Evolutionary conservation across 2,797 vertebrate genomes (phyloP).

Genomic region (Cetoscarus ocellatus): DNA sequence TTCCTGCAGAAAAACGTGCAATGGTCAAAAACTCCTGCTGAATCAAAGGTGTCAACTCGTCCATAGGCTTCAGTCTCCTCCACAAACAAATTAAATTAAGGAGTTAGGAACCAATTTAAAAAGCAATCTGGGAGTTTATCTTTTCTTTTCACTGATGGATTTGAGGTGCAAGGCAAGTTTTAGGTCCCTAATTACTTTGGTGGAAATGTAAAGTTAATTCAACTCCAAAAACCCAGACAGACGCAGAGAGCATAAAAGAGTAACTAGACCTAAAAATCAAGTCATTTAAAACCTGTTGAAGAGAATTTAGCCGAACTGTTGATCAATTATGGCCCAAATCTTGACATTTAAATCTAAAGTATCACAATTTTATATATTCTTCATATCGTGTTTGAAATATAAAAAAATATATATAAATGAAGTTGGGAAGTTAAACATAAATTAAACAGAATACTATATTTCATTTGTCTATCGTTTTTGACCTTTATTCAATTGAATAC

Average conservation of each 20-base stretch:
- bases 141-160: conserved; percentile 32
- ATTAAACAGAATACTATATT: too few species aligned
- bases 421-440: too few species aligned
- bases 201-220: conserved; percentile 10
- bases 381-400: too few species aligned
- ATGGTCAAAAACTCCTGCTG: conserved; percentile 56
- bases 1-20: conserved; percentile 26
- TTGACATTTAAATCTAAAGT: too few species aligned
- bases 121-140: conserved; percentile 39
- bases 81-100: conserved; percentile 46
- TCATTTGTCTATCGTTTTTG: too few species aligned
- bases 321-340: too few species aligned
- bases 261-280: too few species aligned
- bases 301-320: too few species aligned
- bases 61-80: conserved; percentile 16
- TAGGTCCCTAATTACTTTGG: conserved; percentile 13
- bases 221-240: neutral
- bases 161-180: conserved; percentile 25
- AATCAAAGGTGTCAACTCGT: conserved; percentile 39
- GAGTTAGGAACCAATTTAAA: conserved; percentile 51
- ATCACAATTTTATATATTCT: too few species aligned
- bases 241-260: neutral
- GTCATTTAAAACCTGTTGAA: too few species aligned
- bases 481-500: too few species aligned
- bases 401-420: too few species aligned